Evolutionary conservation across 2,113 vertebrate species (phyloP), one percentile per base, ranked within the genome.

Genomic region (Dipodomys stephensi): DNA sequence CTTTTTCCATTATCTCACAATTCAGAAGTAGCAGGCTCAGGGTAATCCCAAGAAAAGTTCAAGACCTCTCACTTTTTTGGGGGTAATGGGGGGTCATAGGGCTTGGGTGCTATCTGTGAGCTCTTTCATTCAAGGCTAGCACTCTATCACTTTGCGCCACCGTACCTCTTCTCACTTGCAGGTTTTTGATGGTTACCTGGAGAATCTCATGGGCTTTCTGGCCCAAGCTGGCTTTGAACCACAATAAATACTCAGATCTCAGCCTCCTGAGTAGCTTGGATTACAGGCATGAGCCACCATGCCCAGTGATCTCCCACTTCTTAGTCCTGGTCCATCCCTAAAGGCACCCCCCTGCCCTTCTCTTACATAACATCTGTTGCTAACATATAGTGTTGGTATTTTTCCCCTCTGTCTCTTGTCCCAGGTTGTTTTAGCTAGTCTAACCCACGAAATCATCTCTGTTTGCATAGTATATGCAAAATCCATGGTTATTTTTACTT

Each of bases 401-500:
- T 23, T 30, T 22, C 11, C n/a, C 49, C 5, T 39, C 20, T 0
- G 2, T 65, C 81, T 25, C 5, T 88, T 82, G 65, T 80, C 62
- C 46, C n/a, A 46, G 53, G 57, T 67, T 71, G 35, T 87, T 87
- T 46, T 69, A 73, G 76, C 82, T 60, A 30, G 49, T 53, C 78
- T 72, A 92, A 60, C n/a, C 68, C 84, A 62, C 1, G 64, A 60
- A 91, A 73, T 64, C 65, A 46, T 73, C 67, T 46, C 46, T 62
- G 88, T 91, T 25, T 78, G 57, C 81, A 35, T 11, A 18, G 46
- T 22, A n/a, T 18, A 35, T 91, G 77, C 89, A 84, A 92, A 94
- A 65, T 53, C 57, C 44, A 62, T 80, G 28, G 87, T 93, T 93
- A 92, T 91, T 95, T 95, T 96, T 95, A 87, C 68, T 67, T 83